Evolutionary conservation across 2,797 vertebrate species (phyloP), one percentile per base, ranked within the genome.

Genomic region (Danio aesculapii): DNA sequence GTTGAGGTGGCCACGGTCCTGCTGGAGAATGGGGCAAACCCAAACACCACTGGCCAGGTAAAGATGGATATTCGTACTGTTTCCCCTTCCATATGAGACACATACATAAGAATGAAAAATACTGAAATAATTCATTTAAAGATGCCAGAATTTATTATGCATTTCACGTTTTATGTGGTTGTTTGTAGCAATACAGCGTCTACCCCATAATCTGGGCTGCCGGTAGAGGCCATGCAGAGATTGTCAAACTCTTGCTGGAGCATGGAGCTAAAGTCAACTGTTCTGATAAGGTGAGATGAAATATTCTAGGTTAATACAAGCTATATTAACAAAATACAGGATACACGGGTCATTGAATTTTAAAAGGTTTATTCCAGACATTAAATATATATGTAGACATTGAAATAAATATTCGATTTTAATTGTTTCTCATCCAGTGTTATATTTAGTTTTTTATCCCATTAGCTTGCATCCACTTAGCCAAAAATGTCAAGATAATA

Each of bases 171-270:
- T n/a, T 19, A 50, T 49, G 30, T 74, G 71, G 43, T 63, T 46
- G 8, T 62, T 83, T 66, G 83, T 90, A 97, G 95, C 98, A 99
- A 94, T 98, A 98, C 89, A 98, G 97, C 6, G 97, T 99, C 83
- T 99, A 98, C 86, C 97, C 98, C 6, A 96, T 99, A 90, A 99
- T 99, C 85, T 99, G 98, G 98, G 96, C 98, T 2, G 96, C 97
- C 0, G 98, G 98, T n/a, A 93, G 98, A 77, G 98, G 98, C 64
- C 97, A 99, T 52, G 91, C 94, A 0, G 94, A 96, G 71, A 96
- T 99, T 59, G 97, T 99, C 3, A 94, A 96, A 68, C 91, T 97
- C 7, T 88, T 99, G 69, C 91, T 98, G 81, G 89, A 95, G 8
- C 82, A 96, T 14, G 97, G 96, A 61, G 97, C 97, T 17, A 99